A percentile compares a stretch with the other conserved stretches of the same genome.
These are phyloP conservation scores for Trachythela sp. DNA, from an alignment of 64 coral and sea anemone species.

Conservation along the genomic window DNA sequence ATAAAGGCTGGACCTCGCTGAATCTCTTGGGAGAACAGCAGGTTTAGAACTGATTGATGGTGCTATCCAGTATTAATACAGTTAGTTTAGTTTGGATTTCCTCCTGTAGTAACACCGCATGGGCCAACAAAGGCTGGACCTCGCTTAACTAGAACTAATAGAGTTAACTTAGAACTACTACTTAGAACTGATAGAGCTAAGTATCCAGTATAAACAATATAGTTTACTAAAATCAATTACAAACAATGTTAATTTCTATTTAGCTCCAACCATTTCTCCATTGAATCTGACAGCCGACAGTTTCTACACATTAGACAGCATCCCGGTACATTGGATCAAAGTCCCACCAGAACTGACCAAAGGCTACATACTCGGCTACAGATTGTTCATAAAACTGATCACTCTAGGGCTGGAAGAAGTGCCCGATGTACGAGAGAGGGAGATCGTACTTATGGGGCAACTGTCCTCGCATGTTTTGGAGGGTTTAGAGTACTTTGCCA, in stretches of 20 bases:
- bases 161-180: no score
- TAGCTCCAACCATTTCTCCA: not conserved
- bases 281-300: not conserved
- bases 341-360: not conserved
- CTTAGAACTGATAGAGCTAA: no score
- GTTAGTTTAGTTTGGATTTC: no score
- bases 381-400: not conserved
- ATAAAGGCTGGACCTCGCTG: no score
- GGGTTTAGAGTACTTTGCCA: not conserved
- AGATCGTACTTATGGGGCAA: not conserved
- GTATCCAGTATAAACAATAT: no score
- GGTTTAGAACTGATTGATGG: no score
- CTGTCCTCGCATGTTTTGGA: not conserved
- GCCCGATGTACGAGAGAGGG: not conserved
- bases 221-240: no score
- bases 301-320: not conserved
- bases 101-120: no score
- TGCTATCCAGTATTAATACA: no score
- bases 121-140: no score
- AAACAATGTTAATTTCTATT: not conserved
- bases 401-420: not conserved
- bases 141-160: no score
- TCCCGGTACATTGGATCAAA: not conserved
- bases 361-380: not conserved
- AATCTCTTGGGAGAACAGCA: no score